These are phyloP conservation scores for Heliconius erato DNA, from an alignment of 2,888 invertebrate species.

Conservation along the genomic window DNA sequence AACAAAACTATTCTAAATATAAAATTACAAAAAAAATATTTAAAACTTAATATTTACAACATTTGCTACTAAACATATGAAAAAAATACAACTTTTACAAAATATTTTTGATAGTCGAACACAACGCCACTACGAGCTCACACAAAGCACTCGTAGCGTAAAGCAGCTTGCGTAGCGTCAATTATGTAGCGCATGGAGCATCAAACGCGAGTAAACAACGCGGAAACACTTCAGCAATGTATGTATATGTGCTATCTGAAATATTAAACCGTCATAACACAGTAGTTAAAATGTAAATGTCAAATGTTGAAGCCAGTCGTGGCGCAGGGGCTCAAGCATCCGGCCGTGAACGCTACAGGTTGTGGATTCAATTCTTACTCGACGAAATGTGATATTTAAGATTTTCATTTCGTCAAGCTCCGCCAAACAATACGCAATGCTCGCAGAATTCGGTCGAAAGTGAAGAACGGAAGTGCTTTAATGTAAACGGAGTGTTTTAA, in stretches of 20 bases:
- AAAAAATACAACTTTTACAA: neutral
- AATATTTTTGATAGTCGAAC: neutral
- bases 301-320: neutral
- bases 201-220: constrained; percentile 34
- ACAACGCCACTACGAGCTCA: constrained; percentile 11
- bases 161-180: constrained; percentile 22
- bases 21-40: no score
- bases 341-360: no score
- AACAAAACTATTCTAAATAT: no score
- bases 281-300: neutral
- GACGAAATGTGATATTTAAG: no score
- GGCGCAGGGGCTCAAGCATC: neutral
- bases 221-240: constrained; percentile 1
- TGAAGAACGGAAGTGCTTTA: no score
- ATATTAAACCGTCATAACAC: neutral
- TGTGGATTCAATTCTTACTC: no score
- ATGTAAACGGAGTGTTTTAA: no score
- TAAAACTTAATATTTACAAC: no score
- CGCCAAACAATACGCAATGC: no score
- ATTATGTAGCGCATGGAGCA: constrained; percentile 25
- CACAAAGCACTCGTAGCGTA: constrained; percentile 25
- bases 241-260: constrained; percentile 2
- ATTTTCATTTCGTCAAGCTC: no score
- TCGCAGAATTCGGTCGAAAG: no score
- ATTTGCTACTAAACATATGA: neutral